Conservation (phyloP, 2,113 vertebrate species). For the Poeciliopsis occidentalis region DNA sequence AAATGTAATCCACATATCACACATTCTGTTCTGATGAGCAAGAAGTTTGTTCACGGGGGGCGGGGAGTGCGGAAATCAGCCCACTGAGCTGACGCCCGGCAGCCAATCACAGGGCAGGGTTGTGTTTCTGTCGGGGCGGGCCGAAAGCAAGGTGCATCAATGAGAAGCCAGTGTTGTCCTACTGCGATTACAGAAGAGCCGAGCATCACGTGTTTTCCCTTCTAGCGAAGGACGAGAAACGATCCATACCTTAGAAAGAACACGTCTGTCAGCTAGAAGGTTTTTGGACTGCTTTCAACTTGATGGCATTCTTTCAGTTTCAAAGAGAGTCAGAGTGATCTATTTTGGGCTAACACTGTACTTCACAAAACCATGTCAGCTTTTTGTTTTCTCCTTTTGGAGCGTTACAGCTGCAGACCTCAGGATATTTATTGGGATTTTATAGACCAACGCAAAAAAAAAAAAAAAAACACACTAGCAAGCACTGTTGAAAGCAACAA, state of each 20-base stretch:
- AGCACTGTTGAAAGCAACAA: too few species aligned
- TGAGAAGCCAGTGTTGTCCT: slow-evolving; percentile 7
- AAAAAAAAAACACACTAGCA: too few species aligned
- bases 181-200: neutral
- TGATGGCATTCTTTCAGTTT: too few species aligned
- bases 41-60: slow-evolving; percentile 4
- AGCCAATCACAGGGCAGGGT: slow-evolving; percentile 60
- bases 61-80: slow-evolving; percentile 73
- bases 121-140: slow-evolving; percentile 25
- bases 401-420: too few species aligned
- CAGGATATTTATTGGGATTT: too few species aligned
- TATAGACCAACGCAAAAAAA: too few species aligned
- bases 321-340: too few species aligned
- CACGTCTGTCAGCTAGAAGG: neutral
- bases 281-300: neutral
- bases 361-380: too few species aligned
- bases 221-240: neutral
- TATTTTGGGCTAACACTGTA: too few species aligned
- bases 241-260: neutral
- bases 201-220: neutral
- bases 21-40: slow-evolving; percentile 61
- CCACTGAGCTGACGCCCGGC: slow-evolving; percentile 36
- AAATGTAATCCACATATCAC: slow-evolving; percentile 16
- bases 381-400: too few species aligned
- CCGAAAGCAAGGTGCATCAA: slow-evolving; percentile 16